Evolutionary conservation across 53 echinoderm and acorn worm genomes (phyloP).

Genomic region (Apostichopus leukothele): DNA sequence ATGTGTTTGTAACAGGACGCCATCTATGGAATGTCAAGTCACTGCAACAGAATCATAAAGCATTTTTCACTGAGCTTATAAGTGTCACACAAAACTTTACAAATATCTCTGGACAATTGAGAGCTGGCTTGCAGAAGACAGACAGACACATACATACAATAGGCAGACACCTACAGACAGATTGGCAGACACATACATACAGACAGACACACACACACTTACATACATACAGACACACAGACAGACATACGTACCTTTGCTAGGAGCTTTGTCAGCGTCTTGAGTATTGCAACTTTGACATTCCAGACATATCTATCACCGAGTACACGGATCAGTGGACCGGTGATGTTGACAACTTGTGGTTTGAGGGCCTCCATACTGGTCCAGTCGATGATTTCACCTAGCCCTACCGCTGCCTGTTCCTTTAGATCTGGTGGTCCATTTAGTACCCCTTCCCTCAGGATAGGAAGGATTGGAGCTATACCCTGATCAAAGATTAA

Average conservation of each 20-base stretch:
- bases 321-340: slow-evolving; percentile 91
- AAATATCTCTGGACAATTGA: too few relatives aligned
- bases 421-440: slow-evolving; percentile 93
- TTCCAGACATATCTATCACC: slow-evolving; percentile 96
- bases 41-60: too few relatives aligned
- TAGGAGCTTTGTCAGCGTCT: slow-evolving; percentile 81
- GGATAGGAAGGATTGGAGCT: slow-evolving; percentile 87
- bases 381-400: slow-evolving; percentile 85
- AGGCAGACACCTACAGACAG: not conserved
- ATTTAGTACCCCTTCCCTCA: slow-evolving; percentile 90
- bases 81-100: too few relatives aligned
- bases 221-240: not conserved
- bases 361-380: slow-evolving; percentile 87
- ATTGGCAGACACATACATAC: not conserved
- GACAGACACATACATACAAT: not conserved
- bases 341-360: slow-evolving; percentile 96
- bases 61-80: too few relatives aligned
- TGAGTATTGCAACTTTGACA: slow-evolving; percentile 92
- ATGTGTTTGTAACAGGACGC: too few relatives aligned
- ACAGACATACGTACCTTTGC: slow-evolving; percentile 66
- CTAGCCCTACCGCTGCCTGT: slow-evolving; percentile 82
- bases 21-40: too few relatives aligned
- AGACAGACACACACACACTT: not conserved
- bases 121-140: not conserved
- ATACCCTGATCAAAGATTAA: slow-evolving; percentile 68